A percentile compares a stretch with the other conserved stretches of the same genome.
Evolutionary conservation across 2,888 invertebrate genomes (phyloP).

Genomic region (Tetanocera ferruginea): DNA sequence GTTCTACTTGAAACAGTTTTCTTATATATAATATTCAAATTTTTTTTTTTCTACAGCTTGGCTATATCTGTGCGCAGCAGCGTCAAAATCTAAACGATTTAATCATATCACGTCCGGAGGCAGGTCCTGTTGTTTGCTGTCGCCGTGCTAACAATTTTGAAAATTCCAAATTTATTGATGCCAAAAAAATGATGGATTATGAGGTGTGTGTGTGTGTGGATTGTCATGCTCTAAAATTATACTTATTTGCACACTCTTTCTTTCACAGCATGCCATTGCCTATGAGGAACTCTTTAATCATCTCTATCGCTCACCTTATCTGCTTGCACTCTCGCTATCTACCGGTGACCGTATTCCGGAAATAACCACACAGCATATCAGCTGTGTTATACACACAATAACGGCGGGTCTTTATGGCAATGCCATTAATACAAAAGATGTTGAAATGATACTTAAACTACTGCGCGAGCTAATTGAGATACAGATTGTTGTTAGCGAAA

Average conservation of each 20-base stretch:
- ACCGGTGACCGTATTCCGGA: constrained; percentile 75
- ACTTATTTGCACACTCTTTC: neutral
- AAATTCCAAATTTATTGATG: constrained; percentile 80
- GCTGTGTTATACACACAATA: constrained; percentile 66
- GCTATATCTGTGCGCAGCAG: constrained; percentile 92
- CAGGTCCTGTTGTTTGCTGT: constrained; percentile 83
- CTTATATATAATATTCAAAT: neutral
- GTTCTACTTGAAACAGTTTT: neutral
- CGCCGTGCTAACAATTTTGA: constrained; percentile 78
- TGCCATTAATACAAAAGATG: constrained; percentile 82
- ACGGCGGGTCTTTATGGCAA: constrained; percentile 80
- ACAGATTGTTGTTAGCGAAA: constrained; percentile 79
- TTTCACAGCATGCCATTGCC: constrained; percentile 72
- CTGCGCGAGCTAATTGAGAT: constrained; percentile 78
- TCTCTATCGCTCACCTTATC: constrained; percentile 78
- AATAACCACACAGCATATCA: constrained; percentile 63
- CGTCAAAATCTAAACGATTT: constrained; percentile 83
- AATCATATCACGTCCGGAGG: constrained; percentile 81
- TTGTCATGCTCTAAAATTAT: neutral
- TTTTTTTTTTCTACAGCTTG: constrained; percentile 72
- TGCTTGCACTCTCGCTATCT: constrained; percentile 79
- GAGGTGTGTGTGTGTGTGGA: constrained; percentile 73
- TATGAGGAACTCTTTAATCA: constrained; percentile 80
- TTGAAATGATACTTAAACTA: constrained; percentile 76
- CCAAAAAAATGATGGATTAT: constrained; percentile 86